phyloP scores from a whole-genome alignment of 2,888 invertebrate species.

The Eilema griseolum region DNA sequence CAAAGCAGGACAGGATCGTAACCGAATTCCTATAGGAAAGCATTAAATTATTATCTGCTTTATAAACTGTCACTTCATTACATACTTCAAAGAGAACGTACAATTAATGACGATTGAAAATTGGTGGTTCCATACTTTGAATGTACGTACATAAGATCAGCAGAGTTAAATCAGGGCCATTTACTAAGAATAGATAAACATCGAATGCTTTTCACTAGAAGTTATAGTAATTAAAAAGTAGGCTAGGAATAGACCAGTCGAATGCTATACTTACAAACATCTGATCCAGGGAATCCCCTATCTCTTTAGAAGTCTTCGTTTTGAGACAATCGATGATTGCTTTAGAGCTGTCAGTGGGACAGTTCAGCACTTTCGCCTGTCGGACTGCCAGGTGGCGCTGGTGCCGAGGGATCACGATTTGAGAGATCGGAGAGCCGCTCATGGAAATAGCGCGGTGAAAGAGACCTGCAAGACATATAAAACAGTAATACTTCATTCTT shows the following conservation, averaged over 20 bases:
- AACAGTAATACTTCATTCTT: background rate
- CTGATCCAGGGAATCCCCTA: slow-evolving; percentile 77
- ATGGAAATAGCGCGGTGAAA: slow-evolving; percentile 91
- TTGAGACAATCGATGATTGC: slow-evolving; percentile 89
- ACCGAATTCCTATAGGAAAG: slow-evolving; percentile 81
- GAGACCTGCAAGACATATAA: slow-evolving; percentile 77
- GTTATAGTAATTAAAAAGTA: too few relatives aligned
- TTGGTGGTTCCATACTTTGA: too few relatives aligned
- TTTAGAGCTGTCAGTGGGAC: slow-evolving; percentile 84
- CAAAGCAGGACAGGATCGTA: slow-evolving; percentile 86
- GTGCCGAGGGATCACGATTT: slow-evolving; percentile 84
- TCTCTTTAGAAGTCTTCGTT: slow-evolving; percentile 78
- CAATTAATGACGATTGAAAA: too few relatives aligned
- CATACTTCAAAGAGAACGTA: background rate
- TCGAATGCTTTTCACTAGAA: too few relatives aligned
- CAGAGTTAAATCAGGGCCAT: too few relatives aligned
- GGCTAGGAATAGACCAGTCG: background rate
- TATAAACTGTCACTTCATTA: too few relatives aligned
- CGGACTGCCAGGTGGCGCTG: slow-evolving; percentile 88
- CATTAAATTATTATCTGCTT: background rate
- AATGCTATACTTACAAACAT: slow-evolving; percentile 75
- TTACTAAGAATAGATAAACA: too few relatives aligned
- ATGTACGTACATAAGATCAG: too few relatives aligned
- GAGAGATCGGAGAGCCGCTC: slow-evolving; percentile 88
- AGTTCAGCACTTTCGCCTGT: slow-evolving; percentile 88